Evolutionary conservation across 2,888 invertebrate genomes (phyloP).

Genomic region (Timema podura): DNA sequence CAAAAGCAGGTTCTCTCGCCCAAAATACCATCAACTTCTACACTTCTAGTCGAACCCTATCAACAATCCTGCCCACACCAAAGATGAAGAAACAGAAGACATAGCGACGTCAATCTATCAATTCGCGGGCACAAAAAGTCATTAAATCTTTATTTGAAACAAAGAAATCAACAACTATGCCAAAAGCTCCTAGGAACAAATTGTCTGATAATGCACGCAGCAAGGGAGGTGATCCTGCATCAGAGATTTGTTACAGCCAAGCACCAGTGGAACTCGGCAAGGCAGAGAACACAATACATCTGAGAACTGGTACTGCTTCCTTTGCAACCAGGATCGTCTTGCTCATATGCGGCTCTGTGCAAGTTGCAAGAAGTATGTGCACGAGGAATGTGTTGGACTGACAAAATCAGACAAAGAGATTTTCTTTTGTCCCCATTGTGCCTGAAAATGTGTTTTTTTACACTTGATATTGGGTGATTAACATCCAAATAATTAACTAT

Average conservation of each 20-base stretch:
- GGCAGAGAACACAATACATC: not conserved
- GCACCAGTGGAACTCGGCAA: conserved; percentile 7
- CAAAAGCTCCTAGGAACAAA: too few species aligned
- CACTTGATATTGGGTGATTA: too few species aligned
- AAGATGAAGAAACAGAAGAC: not conserved
- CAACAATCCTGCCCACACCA: conserved; percentile 9
- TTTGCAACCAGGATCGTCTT: conserved; percentile 7
- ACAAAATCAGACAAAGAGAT: conserved; percentile 3
- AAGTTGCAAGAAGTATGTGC: too few species aligned
- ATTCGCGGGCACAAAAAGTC: too few species aligned
- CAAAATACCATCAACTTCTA: conserved; percentile 1
- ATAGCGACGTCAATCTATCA: not conserved
- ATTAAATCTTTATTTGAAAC: too few species aligned
- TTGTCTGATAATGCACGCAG: not conserved
- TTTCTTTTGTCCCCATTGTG: not conserved
- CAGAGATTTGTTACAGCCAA: not conserved
- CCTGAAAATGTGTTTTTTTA: too few species aligned
- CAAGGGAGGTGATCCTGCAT: not conserved
- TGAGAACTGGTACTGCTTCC: conserved; percentile 10
- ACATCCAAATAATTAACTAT: too few species aligned
- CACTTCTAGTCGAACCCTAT: not conserved
- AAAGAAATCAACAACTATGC: too few species aligned
- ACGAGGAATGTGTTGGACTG: too few species aligned
- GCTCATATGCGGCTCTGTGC: conserved; percentile 12
- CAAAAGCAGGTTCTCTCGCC: not conserved